Evolutionary conservation across 2,113 vertebrate species (phyloP).

Genomic region (Petromus typicus): DNA sequence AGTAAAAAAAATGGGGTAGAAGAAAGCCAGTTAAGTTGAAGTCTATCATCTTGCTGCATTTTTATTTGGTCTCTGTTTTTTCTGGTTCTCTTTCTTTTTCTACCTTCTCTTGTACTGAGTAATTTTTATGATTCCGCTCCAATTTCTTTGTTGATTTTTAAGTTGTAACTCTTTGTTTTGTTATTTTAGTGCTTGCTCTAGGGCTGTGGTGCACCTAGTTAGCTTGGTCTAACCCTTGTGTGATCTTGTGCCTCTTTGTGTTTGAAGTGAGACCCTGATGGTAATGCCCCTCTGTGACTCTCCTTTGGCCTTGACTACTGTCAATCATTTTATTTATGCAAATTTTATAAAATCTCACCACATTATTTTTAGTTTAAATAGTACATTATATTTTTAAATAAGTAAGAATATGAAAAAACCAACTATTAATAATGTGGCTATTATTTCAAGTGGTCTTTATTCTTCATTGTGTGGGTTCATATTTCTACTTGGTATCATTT

Average conservation of each 20-base stretch:
- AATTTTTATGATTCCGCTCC: slow-evolving; percentile 7
- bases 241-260: not conserved
- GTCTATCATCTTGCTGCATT: not conserved
- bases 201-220: not conserved
- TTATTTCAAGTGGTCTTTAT: not conserved
- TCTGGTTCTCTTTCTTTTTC: not conserved
- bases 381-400: not conserved
- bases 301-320: not conserved
- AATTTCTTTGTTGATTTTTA: not conserved
- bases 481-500: not conserved
- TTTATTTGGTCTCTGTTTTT: not conserved
- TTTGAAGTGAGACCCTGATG: not conserved
- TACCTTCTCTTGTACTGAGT: not conserved
- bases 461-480: not conserved
- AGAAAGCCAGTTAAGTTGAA: not conserved
- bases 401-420: not conserved
- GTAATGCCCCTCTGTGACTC: not conserved
- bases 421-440: not conserved
- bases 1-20: too few species aligned
- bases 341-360: not conserved
- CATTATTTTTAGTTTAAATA: not conserved
- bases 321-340: not conserved
- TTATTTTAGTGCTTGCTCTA: not conserved
- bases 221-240: not conserved
- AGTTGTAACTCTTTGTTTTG: not conserved